These are phyloP conservation scores for Colletes latitarsis DNA, from an alignment of 1,140 invertebrate genomes.

Conservation along the genomic window DNA sequence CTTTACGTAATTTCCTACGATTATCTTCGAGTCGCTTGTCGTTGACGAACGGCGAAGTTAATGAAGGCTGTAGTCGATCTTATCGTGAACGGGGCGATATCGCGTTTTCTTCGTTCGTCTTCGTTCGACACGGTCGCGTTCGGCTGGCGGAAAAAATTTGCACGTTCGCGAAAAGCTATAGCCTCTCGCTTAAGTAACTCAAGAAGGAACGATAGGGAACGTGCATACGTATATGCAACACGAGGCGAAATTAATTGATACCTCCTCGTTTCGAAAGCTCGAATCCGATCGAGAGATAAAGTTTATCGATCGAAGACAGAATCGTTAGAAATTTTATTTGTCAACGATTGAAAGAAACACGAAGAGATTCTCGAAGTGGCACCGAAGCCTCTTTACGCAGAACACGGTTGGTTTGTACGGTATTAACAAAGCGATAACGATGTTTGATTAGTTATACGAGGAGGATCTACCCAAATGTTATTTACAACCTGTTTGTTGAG, in stretches of 20 bases:
- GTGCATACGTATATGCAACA: not conserved
- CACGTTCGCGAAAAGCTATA: not conserved
- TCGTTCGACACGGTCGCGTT: too few relatives aligned
- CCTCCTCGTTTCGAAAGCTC: too few relatives aligned
- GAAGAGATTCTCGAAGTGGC: slow-evolving; percentile 1
- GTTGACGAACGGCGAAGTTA: not conserved
- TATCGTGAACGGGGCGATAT: not conserved
- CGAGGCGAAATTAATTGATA: not conserved
- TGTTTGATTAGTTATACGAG: slow-evolving; percentile 59
- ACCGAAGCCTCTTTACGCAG: slow-evolving; percentile 18
- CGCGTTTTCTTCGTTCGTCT: not conserved
- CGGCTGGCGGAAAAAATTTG: not conserved
- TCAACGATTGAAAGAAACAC: too few relatives aligned
- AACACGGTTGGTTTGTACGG: slow-evolving; percentile 18
- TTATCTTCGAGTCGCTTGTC: not conserved
- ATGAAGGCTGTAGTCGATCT: not conserved
- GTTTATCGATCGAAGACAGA: too few relatives aligned
- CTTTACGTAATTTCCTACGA: not conserved
- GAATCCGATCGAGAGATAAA: too few relatives aligned
- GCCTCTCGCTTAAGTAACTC: not conserved
- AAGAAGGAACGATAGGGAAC: not conserved
- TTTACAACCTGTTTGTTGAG: slow-evolving; percentile 18
- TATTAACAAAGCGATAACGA: slow-evolving; percentile 58
- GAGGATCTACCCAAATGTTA: slow-evolving; percentile 36
- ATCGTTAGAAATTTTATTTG: not conserved